Base-by-base conservation (phyloP, 2,888 invertebrate species). In the Lomographa bimaculata region DNA sequence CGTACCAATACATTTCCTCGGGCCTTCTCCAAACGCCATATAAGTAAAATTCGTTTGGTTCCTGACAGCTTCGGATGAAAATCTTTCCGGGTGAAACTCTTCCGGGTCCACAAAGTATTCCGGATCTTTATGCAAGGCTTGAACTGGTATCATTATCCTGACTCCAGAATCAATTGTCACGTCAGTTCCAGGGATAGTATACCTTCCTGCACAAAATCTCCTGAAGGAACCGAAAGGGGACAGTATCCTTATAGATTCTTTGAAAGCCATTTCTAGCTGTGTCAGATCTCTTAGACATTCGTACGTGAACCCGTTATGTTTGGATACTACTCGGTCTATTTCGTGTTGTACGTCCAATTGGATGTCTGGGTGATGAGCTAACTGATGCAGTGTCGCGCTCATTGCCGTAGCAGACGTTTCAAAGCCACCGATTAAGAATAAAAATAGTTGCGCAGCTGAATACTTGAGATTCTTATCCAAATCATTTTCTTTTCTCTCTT, bases 291-390 rank as follows among this genome's bases (percentile, higher is more conserved):
- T 54, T 2, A 71, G 36, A 7, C 60, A 55, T 5, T 68, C 66
- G 14, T 14, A 14, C 4, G 14, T 14, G 14, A 14, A 14, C 2
- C 4, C 14, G 2, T 14, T 4, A 29, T 66, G 39, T 46, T 60
- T 61, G 5, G 34, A 30, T 16, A 71, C 40, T 3, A 63, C 55
- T 5, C 6, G 30, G 32, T 69, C 73, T 11, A 79, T 60, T 52
- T 81, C 74, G 7, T 60, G 35, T 35, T 70, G 68, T 2, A 71
- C 54, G 29, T 59, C 64, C 1, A 55, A 42, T 45, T 80, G 80
- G 7, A 71, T 52, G 3, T 71, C 60, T 2, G 68, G 71, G 37
- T 77, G 44, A 10, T 58, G 53, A 1, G 80, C 70, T 4, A 71
- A 42, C 33, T 64, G 57, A 14, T 71, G 70, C 2, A 65, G 27